Percentiles rank a stretch among this genome's conserved stretches.
Evolutionary conservation across 2,797 vertebrate genomes (phyloP).

Genomic region (Sebastes jordani): DNA sequence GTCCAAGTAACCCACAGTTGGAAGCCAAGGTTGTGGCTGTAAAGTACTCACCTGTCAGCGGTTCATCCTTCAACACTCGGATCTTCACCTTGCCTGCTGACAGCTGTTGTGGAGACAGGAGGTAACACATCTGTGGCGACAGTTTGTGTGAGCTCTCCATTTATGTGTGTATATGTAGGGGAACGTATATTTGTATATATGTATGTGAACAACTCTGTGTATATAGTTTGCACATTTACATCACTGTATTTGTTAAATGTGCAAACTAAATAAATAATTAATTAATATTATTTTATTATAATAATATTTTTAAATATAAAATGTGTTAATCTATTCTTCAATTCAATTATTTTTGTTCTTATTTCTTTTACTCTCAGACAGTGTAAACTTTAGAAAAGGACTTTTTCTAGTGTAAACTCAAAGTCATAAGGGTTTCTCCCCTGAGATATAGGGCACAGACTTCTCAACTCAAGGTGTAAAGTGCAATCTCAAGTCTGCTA

Average conservation of each 20-base stretch:
- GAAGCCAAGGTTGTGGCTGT: conserved; percentile 12
- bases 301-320: not conserved
- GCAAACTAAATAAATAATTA: not conserved
- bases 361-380: not conserved
- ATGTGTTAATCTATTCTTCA: not conserved
- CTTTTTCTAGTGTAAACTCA: not conserved
- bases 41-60: conserved; percentile 68
- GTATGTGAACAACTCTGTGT: not conserved
- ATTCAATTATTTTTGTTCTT: not conserved
- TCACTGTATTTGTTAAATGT: not conserved
- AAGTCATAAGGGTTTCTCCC: not conserved
- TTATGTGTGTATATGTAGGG: not conserved
- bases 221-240: not conserved
- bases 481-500: not conserved
- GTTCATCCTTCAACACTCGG: conserved; percentile 84
- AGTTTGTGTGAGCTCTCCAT: conserved; percentile 8
- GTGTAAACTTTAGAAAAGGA: not conserved
- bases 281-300: too few species aligned
- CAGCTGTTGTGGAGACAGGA: conserved; percentile 57
- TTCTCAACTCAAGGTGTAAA: not conserved
- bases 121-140: conserved; percentile 23
- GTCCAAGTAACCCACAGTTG: not conserved
- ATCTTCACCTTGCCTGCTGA: conserved; percentile 88
- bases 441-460: not conserved
- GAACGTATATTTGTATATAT: not conserved